phyloP scores from a whole-genome alignment of 2,797 vertebrate genomes.

The Naso thynnoides region DNA sequence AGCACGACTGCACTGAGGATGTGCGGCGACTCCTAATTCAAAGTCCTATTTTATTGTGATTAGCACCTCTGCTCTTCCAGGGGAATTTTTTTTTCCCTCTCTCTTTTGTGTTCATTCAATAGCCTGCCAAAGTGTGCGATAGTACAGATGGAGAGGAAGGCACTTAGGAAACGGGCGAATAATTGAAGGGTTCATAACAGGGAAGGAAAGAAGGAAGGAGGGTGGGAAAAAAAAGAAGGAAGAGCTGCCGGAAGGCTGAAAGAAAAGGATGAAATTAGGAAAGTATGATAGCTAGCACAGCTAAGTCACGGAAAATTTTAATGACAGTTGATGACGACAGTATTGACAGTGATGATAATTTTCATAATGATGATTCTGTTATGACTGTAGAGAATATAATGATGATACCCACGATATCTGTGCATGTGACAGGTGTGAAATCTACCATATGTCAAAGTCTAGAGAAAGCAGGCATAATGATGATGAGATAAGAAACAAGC shows the following conservation, averaged over 20 bases:
- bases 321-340: slow-evolving; percentile 38
- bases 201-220: neutral
- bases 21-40: slow-evolving; percentile 42
- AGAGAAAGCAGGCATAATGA: slow-evolving; percentile 4
- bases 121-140: slow-evolving; percentile 15
- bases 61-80: slow-evolving; percentile 39
- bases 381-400: slow-evolving; percentile 23
- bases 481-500: slow-evolving; percentile 33
- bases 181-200: slow-evolving; percentile 21
- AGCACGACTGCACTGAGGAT: neutral
- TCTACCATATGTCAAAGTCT: slow-evolving; percentile 31
- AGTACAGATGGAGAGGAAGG: slow-evolving; percentile 6
- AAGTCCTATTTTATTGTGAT: slow-evolving; percentile 54
- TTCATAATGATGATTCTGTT: slow-evolving; percentile 44
- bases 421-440: slow-evolving; percentile 43
- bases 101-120: slow-evolving; percentile 42
- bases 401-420: slow-evolving; percentile 12
- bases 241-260: slow-evolving; percentile 5
- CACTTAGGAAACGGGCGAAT: slow-evolving; percentile 16
- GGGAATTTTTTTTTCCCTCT: slow-evolving; percentile 14
- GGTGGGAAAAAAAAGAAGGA: neutral
- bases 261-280: slow-evolving; percentile 13
- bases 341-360: slow-evolving; percentile 50
- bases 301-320: slow-evolving; percentile 30
- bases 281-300: slow-evolving; percentile 4